Base-by-base conservation (phyloP, 2,888 invertebrate genomes). In the Macrostomum cliftonense region DNA sequence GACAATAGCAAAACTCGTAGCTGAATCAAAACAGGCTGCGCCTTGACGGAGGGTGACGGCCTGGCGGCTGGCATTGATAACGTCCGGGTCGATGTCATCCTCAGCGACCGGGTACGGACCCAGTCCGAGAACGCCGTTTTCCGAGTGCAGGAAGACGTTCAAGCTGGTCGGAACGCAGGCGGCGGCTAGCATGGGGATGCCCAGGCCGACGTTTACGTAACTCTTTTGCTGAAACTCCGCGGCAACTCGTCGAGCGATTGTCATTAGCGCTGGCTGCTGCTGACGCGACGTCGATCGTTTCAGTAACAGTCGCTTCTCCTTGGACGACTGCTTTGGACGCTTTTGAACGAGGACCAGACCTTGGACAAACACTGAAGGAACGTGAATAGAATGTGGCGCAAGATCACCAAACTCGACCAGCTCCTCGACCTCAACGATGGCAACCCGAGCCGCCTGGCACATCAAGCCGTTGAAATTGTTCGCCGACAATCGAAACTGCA, bases 391-490 rank as follows among this genome's bases (percentile, higher is more conserved):
- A 21, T 56, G 55, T 12, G 54, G 51, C 12, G 50, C 48, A 7
- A 56, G 47, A 14, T 52, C 48, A 2, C 56, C 56, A 1, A 46
- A 20, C 12, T 56, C 55, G n/a, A 56, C 54, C 12, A 56, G 42
- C 43, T 56, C 55, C 39, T 56, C 55, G 37, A 55, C 56, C 44
- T 56, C 55, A 19, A 48, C 56, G 36, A 56, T 52, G 2, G 54
- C 52, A 13, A 45, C 49, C 17, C 48, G 45, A 12, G 54, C 56
- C n/a, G 56, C 56, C 47, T 54, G 54, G 39, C 51, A 52, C 55
- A 55, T 55, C 13, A 53, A 50, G 38, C 44, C 45, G 45, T 55
- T 55, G 52, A 56, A 56, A 46, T 56, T 56, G 38, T 53, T 49
- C 1, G 56, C 47, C 12, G 56, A 55, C 42, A 54, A 54, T 28